Conservation (phyloP, 2,113 vertebrate genomes). For the Donacobius atricapilla region DNA sequence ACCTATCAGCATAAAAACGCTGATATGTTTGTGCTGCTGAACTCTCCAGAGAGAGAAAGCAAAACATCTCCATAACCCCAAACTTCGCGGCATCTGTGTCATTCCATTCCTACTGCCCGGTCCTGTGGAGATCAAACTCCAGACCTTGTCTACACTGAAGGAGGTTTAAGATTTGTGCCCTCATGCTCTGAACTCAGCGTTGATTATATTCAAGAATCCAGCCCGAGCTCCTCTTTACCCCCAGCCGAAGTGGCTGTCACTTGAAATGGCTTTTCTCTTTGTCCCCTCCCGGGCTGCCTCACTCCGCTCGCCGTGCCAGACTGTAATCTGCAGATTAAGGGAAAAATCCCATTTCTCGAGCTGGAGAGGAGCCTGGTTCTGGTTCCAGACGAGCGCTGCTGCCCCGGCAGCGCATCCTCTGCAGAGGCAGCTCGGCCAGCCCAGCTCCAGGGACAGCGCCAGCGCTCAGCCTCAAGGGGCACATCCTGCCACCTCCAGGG, state of each 20-base stretch:
- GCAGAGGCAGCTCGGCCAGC: not conserved
- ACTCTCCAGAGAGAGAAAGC: too few species aligned
- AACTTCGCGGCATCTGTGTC: not conserved
- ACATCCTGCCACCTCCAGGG: rapidly evolving
- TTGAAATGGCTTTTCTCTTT: not conserved
- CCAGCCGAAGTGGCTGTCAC: not conserved
- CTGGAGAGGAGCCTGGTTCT: too few species aligned
- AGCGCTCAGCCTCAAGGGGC: not conserved
- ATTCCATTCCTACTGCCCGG: not conserved
- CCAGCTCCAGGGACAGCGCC: not conserved
- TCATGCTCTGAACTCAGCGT: not conserved
- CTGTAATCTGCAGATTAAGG: not conserved
- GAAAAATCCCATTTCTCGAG: not conserved
- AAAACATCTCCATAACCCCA: not conserved
- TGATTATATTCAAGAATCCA: not conserved
- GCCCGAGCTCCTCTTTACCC: not conserved
- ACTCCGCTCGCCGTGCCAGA: not conserved
- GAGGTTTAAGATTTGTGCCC: not conserved
- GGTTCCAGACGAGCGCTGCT: too few species aligned
- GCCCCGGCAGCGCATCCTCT: not conserved
- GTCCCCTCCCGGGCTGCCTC: not conserved
- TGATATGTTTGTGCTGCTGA: not conserved
- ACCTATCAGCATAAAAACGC: not conserved
- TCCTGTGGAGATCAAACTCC: not conserved
- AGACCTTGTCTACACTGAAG: not conserved